These are phyloP conservation scores for Drosophila nannoptera DNA, from an alignment of 1,140 invertebrate species.

Conservation along the genomic window DNA sequence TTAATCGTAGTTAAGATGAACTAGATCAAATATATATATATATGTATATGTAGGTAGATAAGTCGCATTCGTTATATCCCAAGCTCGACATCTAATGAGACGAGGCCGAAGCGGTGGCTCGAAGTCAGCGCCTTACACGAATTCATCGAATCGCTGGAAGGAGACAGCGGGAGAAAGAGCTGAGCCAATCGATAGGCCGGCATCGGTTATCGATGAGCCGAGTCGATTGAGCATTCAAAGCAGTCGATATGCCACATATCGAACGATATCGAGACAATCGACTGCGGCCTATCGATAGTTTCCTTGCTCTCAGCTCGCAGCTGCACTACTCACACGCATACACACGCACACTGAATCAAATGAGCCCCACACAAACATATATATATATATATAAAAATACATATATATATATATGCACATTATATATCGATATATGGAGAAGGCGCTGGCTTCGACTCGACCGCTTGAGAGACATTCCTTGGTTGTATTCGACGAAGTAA, in stretches of 20 bases:
- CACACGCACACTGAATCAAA: conserved; percentile 32
- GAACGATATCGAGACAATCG: no score
- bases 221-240: no score
- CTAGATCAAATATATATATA: conserved; percentile 7
- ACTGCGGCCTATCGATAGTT: conserved; percentile 13
- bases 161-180: background rate
- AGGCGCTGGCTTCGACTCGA: conserved; percentile 42
- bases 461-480: conserved; percentile 49
- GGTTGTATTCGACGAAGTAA: conserved; percentile 23
- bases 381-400: conserved; percentile 32
- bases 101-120: conserved; percentile 42
- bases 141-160: conserved; percentile 6
- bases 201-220: background rate
- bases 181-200: background rate
- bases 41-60: conserved; percentile 2
- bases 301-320: conserved; percentile 4
- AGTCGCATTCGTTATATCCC: background rate
- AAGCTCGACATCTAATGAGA: conserved; percentile 4
- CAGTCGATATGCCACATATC: no score
- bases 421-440: conserved; percentile 27
- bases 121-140: conserved; percentile 38
- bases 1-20: conserved; percentile 14
- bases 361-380: conserved; percentile 59
- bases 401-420: conserved; percentile 22
- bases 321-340: conserved; percentile 26